Evolutionary conservation across 2,797 vertebrate genomes (phyloP).

Genomic region (Cyprinodon diabolis): DNA sequence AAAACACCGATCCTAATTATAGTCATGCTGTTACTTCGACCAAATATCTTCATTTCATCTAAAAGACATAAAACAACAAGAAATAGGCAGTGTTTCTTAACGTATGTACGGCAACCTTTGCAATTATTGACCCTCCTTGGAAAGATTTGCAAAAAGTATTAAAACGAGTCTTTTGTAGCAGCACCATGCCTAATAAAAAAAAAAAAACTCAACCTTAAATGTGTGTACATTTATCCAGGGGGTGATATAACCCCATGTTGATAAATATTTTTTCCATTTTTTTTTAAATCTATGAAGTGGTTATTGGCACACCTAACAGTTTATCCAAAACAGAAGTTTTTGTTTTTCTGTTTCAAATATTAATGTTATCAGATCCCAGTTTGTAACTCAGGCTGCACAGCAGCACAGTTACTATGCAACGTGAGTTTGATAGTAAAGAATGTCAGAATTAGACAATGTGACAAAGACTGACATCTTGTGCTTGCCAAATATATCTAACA

Average conservation of each 20-base stretch:
- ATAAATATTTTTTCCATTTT: neutral
- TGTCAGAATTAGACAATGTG: neutral
- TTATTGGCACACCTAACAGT: neutral
- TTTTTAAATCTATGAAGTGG: neutral
- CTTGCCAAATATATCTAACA: neutral
- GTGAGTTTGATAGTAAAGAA: neutral
- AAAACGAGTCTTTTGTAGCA: neutral
- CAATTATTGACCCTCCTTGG: conserved; percentile 2
- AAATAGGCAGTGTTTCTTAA: neutral
- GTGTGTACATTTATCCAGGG: neutral
- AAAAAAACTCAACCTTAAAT: neutral
- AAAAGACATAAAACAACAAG: neutral
- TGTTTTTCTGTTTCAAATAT: neutral
- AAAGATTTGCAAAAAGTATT: neutral
- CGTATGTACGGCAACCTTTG: neutral
- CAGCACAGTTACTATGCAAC: neutral
- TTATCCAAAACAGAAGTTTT: neutral
- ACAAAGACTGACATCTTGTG: neutral
- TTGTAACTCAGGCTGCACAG: neutral
- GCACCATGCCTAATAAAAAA: neutral
- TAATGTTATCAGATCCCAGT: neutral
- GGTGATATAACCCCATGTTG: neutral
- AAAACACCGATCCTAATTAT: conserved; percentile 9
- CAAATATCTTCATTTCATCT: conserved; percentile 11
- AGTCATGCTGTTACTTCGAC: conserved; percentile 14